Evolutionary conservation across 1,140 invertebrate genomes (phyloP), one percentile per base, ranked within the genome.

Genomic region (Popillia japonica): DNA sequence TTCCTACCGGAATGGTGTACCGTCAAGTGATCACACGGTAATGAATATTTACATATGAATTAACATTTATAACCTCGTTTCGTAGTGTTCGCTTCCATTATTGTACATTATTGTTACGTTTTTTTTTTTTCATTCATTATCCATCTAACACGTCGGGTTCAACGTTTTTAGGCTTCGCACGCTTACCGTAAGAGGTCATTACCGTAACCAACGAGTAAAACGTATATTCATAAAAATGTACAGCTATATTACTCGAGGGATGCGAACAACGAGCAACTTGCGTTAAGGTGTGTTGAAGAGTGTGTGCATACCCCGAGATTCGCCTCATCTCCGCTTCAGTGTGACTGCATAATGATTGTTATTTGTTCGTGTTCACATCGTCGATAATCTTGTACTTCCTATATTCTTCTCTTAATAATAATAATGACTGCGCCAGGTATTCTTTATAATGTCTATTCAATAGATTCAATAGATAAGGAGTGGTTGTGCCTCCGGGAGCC

Each of bases 41-140:
- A 55, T 55, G 48, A 55, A 55, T 55, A 55, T 68, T 68, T 68
- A 68, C 22, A 68, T 68, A 14, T 7, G 27, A 68, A 68, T 68
- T 68, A 68, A 22, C 22, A 22, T 34, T 68, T 34, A 68, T 27
- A 22, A 68, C 27, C 20, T 68, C 61, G 22, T 68, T 68, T 20
- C 17, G 14, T 34, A 68, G 4, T 14, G 61, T 68, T 68, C 61
- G 10, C 27, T 68, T 68, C 20, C 22, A 68, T 68, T 68, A 48
- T 48, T 14, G 10, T 17, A 10, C n/a, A 48, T 48, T 48, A 27
- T 68, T 55, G 48, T 68, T 68, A 68, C 61, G 59, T n/a, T 61
- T 61, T 64, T 55, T 55, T 34, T 34, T 55, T 14, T 55, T n/a
- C 48, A n/a, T 55, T 55, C 17, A 55, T 55, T 55, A 55, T 17